phyloP scores from a whole-genome alignment of 2,888 invertebrate genomes.

The Sthenelais limicola region DNA sequence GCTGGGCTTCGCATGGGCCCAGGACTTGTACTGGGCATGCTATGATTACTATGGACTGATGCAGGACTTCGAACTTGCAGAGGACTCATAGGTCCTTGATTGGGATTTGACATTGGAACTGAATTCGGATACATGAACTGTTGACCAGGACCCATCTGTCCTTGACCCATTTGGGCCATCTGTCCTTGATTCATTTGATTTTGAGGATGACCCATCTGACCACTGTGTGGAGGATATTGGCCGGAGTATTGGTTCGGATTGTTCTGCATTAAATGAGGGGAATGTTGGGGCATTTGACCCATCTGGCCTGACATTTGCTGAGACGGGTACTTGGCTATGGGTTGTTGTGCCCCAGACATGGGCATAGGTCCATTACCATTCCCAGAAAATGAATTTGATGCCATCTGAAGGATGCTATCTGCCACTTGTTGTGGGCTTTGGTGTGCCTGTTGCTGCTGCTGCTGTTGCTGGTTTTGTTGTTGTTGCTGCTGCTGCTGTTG shows the following conservation, averaged over 20 bases:
- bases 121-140: constrained; percentile 17
- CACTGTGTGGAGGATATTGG: constrained; percentile 7
- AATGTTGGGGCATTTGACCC: constrained; percentile 31
- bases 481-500: constrained; percentile 63
- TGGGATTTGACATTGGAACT: constrained; percentile 3
- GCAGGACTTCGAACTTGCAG: constrained; percentile 59
- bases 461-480: constrained; percentile 10
- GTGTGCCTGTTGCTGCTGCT: constrained; percentile 41
- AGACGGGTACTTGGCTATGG: constrained; percentile 6
- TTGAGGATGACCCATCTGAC: background rate
- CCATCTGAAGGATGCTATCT: constrained; percentile 69
- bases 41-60: constrained; percentile 63
- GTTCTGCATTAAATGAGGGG: constrained; percentile 36
- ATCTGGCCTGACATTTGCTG: constrained; percentile 21
- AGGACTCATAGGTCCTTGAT: constrained; percentile 62
- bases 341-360: background rate
- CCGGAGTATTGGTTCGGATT: constrained; percentile 20
- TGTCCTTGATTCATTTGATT: background rate
- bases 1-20: constrained; percentile 62
- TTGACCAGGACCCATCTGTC: constrained; percentile 10
- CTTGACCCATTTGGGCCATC: constrained; percentile 3
- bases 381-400: constrained; percentile 58
- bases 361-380: constrained; percentile 19
- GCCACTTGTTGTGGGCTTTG: constrained; percentile 69
- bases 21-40: constrained; percentile 62